Evolutionary conservation across 2,797 vertebrate genomes (phyloP).

Genomic region (Gymnodraco acuticeps): DNA sequence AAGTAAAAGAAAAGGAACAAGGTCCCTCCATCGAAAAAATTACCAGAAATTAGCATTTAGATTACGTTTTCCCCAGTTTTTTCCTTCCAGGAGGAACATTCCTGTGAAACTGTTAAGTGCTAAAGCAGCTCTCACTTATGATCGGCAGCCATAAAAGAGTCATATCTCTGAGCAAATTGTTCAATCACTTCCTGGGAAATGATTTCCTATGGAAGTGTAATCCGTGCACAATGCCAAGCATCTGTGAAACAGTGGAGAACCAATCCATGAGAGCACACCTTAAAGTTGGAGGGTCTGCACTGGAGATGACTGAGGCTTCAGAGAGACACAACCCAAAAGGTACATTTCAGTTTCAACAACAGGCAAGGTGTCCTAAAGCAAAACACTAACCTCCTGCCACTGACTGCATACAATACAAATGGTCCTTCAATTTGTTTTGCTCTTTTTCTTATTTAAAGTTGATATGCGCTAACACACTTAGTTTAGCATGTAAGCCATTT

Average conservation of each 20-base stretch:
- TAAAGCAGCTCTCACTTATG: slow-evolving; percentile 25
- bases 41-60: slow-evolving; percentile 62
- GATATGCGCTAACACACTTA: background rate
- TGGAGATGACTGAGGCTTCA: background rate
- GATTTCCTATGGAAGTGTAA: slow-evolving; percentile 18
- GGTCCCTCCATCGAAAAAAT: slow-evolving; percentile 37
- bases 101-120: slow-evolving; percentile 10
- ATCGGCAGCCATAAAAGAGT: slow-evolving; percentile 38
- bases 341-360: background rate
- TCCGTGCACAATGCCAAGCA: slow-evolving; percentile 5
- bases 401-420: background rate
- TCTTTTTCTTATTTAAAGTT: background rate
- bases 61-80: slow-evolving; percentile 26
- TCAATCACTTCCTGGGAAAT: slow-evolving; percentile 36
- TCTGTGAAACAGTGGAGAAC: slow-evolving; percentile 1
- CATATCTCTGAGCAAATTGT: slow-evolving; percentile 37
- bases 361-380: background rate
- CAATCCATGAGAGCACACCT: background rate
- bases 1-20: slow-evolving; percentile 38
- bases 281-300: background rate
- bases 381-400: background rate
- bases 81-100: slow-evolving; percentile 23
- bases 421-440: background rate
- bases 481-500: background rate
- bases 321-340: slow-evolving; percentile 1